Evolutionary conservation across 1,140 invertebrate species (phyloP), one percentile per base, ranked within the genome.

Genomic region (Sitophilus oryzae): DNA sequence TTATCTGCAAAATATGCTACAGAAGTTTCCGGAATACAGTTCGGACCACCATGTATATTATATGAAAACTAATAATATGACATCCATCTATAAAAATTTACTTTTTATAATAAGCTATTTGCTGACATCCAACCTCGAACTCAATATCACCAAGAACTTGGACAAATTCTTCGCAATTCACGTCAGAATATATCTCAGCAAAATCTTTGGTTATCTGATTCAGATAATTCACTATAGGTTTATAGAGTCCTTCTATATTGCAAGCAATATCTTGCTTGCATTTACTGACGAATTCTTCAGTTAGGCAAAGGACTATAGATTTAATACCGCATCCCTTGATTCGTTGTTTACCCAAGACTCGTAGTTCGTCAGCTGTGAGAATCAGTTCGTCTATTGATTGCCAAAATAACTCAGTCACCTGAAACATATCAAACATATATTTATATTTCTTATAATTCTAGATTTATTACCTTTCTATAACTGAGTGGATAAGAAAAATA

Each of bases 51-150:
- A n/a, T n/a, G n/a, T n/a, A n/a, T n/a, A n/a, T n/a, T n/a, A n/a
- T n/a, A n/a, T n/a, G n/a, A n/a, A n/a, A 14, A 15, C 0, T 2
- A 5, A 9, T 11, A 30, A 47, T 2, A 30, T 34, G 2, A 11
- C 6, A 4, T 16, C n/a, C 36, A 18, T n/a, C n/a, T n/a, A n/a
- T n/a, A n/a, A n/a, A n/a, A n/a, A 54, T 16, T 43, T 46, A 53
- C 52, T 46, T 30, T 47, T 52, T 59, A 35, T 59, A 63, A 46
- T 59, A 60, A 3, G 45, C 34, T n/a, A 65, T 63, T 56, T 56
- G 58, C 8, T 54, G 44, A 42, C 62, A 66, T 1, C 65, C 62
- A 20, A 60, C 56, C 21, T 61, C 56, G 46, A 65, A 65, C 18
- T 52, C 43, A n/a, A 65, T 50, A 46, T 65, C 61, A 2, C 48